Evolutionary conservation across 2,113 vertebrate species (phyloP).

Genomic region (Chrysemys picta): DNA sequence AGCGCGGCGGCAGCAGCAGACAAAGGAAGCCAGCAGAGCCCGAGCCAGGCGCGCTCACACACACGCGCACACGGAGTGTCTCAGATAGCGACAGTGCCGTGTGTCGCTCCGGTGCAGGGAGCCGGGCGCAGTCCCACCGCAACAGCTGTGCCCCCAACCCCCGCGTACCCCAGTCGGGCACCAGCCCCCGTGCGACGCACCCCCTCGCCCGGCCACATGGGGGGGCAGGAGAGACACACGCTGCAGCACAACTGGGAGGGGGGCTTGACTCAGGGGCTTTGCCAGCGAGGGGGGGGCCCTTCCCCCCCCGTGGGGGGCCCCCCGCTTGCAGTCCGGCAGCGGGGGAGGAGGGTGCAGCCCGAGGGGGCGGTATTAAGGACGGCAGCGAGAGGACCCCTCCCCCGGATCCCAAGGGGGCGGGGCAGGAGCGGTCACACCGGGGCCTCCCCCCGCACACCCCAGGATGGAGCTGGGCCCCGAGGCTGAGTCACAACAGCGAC

Average conservation of each 20-base stretch:
- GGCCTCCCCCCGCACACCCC: background rate
- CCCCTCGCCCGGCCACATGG: background rate
- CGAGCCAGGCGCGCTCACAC: background rate
- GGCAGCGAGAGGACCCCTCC: background rate
- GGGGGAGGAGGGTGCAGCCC: background rate
- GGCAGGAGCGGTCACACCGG: background rate
- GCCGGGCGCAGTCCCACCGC: background rate
- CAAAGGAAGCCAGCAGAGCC: slow-evolving; percentile 60
- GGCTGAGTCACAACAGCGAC: background rate
- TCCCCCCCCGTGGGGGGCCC: background rate
- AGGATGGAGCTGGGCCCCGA: background rate
- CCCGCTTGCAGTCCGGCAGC: background rate
- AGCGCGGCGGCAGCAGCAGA: slow-evolving; percentile 48
- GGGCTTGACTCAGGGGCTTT: background rate
- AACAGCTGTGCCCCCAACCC: background rate
- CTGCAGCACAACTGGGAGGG: background rate
- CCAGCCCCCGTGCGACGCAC: background rate
- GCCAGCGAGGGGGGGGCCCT: too few species aligned
- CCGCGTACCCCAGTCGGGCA: background rate
- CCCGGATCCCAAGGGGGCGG: background rate
- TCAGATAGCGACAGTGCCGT: background rate
- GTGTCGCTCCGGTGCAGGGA: background rate
- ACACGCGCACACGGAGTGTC: background rate
- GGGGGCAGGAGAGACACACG: background rate
- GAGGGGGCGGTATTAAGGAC: background rate